A percentile compares a stretch with the other conserved stretches of the same genome.
These are phyloP conservation scores for Brachystomella parvula DNA, from an alignment of 1,140 invertebrate species.

Conservation along the genomic window DNA sequence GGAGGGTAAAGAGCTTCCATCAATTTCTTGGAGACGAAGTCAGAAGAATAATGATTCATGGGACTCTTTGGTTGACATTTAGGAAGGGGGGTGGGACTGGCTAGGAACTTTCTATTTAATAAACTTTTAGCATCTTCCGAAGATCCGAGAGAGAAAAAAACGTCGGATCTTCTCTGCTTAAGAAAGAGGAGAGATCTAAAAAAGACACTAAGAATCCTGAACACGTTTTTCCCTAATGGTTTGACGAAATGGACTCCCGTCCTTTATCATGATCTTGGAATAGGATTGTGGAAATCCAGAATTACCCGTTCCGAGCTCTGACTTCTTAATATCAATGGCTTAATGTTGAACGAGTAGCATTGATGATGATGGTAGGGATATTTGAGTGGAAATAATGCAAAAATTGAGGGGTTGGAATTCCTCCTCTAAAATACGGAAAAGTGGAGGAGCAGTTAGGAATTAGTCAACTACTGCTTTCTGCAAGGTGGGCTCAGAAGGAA, in stretches of 20 bases:
- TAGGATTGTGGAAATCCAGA: not conserved
- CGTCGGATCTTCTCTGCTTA: no score
- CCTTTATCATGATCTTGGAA: conserved; percentile 12
- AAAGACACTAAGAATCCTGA: conserved; percentile 15
- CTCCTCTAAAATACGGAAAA: no score
- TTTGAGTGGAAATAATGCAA: no score
- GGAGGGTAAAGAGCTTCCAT: no score
- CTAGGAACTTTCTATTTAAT: no score
- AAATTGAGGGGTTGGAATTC: no score
- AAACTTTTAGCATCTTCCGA: not conserved
- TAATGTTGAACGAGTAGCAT: no score
- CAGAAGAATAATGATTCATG: not conserved
- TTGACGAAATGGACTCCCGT: conserved; percentile 22
- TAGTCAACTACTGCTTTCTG: no score
- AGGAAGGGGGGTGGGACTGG: not conserved
- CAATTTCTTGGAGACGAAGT: no score
- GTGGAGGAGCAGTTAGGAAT: no score
- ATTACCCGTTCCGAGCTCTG: not conserved
- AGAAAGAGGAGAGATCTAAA: conserved; percentile 7
- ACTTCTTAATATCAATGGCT: not conserved
- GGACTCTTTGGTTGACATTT: not conserved
- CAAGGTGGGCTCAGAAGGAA: no score
- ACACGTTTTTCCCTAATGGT: conserved; percentile 26
- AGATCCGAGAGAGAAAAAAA: not conserved
- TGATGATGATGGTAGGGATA: not conserved